Evolutionary conservation across 2,888 invertebrate species (phyloP).

Genomic region (Oscheius myriophilus): DNA sequence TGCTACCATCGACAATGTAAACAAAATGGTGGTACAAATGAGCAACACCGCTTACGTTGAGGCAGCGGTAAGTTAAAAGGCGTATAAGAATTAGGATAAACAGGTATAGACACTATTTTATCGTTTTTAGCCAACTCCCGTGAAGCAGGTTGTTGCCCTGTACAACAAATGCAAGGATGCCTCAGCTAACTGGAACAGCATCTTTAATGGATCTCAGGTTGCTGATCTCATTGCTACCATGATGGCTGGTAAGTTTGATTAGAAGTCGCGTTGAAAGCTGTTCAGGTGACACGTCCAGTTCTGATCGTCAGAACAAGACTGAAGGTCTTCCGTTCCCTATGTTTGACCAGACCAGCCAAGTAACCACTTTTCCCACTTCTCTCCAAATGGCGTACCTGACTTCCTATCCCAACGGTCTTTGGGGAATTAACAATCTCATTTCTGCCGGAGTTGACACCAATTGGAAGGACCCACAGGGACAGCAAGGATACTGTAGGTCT

Average conservation of each 20-base stretch:
- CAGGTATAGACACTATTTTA: background rate
- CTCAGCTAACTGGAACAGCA: slow-evolving; percentile 39
- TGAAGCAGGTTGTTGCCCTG: slow-evolving; percentile 43
- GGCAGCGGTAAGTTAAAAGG: slow-evolving; percentile 38
- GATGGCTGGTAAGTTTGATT: slow-evolving; percentile 3
- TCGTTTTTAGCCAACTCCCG: slow-evolving; percentile 42
- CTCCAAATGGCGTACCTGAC: slow-evolving; percentile 39
- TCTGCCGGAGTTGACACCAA: slow-evolving; percentile 57
- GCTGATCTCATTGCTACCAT: background rate
- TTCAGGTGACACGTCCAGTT: too few species aligned
- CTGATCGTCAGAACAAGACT: too few species aligned
- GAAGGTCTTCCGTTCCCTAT: slow-evolving; percentile 40
- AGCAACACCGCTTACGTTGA: slow-evolving; percentile 35
- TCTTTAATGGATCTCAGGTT: slow-evolving; percentile 28
- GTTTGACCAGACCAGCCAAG: slow-evolving; percentile 38
- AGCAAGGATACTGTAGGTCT: slow-evolving; percentile 41
- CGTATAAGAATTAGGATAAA: too few species aligned
- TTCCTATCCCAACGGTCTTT: slow-evolving; percentile 30
- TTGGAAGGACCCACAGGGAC: slow-evolving; percentile 61
- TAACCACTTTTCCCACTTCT: slow-evolving; percentile 28
- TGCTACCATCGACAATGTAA: slow-evolving; percentile 41
- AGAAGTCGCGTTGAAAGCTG: too few species aligned
- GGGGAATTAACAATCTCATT: slow-evolving; percentile 43
- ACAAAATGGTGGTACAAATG: slow-evolving; percentile 39
- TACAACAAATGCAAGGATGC: slow-evolving; percentile 41